Conservation (phyloP, 2,113 vertebrate genomes). For the Pelvicachromis taeniatus region DNA sequence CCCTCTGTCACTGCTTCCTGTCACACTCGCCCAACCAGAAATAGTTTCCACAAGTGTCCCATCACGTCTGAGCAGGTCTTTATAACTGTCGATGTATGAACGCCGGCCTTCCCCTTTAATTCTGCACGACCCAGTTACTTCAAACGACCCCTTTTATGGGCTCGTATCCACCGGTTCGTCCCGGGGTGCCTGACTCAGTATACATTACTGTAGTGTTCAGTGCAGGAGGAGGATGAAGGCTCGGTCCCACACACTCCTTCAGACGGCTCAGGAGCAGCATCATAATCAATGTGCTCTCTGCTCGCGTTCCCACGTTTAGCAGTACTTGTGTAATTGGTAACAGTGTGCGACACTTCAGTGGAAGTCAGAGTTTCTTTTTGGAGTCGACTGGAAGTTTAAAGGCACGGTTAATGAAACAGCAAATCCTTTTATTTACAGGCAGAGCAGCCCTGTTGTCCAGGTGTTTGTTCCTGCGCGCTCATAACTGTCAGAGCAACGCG, state of each 20-base stretch:
- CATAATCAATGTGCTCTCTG: constrained; percentile 6
- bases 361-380: constrained; percentile 12
- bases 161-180: constrained; percentile 15
- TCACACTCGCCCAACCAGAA: not conserved
- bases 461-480: not conserved
- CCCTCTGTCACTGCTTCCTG: not conserved
- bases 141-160: constrained; percentile 1
- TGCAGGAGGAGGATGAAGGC: not conserved
- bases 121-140: not conserved
- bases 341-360: constrained; percentile 27
- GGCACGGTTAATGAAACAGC: not conserved
- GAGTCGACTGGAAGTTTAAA: not conserved
- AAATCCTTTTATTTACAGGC: not conserved
- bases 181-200: not conserved
- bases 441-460: accelerated
- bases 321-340: constrained; percentile 28
- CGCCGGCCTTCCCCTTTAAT: not conserved
- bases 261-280: not conserved
- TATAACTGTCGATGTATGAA: not conserved
- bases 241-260: not conserved
- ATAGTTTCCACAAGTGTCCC: not conserved
- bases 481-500: not conserved
- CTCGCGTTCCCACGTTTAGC: not conserved
- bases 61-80: not conserved
- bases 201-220: not conserved